phyloP scores from a whole-genome alignment of 2,888 invertebrate species.

The Phymatocera aterrima region DNA sequence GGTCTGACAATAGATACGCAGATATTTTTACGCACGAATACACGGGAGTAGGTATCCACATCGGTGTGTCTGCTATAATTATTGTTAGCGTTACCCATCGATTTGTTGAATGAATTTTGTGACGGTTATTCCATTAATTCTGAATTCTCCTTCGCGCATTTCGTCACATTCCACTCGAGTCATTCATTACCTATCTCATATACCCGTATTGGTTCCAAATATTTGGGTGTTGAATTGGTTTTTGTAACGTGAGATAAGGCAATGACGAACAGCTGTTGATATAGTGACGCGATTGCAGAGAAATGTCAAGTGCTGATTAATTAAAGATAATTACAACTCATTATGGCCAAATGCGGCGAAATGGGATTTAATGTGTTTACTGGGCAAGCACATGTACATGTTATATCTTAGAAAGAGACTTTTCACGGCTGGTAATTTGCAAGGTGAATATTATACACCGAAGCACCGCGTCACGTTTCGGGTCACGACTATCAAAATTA shows the following conservation, averaged over 20 bases:
- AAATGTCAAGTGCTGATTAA: conserved; percentile 34
- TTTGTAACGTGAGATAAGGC: not conserved
- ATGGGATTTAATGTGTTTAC: conserved; percentile 1
- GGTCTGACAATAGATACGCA: conserved; percentile 15
- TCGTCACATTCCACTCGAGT: too few species aligned
- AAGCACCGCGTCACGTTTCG: too few species aligned
- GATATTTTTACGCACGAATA: not conserved
- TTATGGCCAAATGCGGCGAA: not conserved
- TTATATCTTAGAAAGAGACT: not conserved
- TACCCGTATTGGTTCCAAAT: too few species aligned
- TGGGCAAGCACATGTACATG: not conserved
- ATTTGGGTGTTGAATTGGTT: too few species aligned
- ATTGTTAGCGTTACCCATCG: too few species aligned
- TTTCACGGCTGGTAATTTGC: not conserved
- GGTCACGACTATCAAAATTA: too few species aligned
- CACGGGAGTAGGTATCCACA: too few species aligned
- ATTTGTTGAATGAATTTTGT: too few species aligned
- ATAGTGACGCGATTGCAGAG: conserved; percentile 19
- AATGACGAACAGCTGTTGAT: conserved; percentile 22
- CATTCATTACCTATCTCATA: too few species aligned
- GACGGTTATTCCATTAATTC: too few species aligned
- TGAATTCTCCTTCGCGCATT: too few species aligned
- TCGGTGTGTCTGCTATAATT: not conserved
- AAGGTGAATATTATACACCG: not conserved
- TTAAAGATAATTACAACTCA: conserved; percentile 16